These are phyloP conservation scores for Apoderus coryli DNA, from an alignment of 2,888 invertebrate genomes.

Conservation along the genomic window DNA sequence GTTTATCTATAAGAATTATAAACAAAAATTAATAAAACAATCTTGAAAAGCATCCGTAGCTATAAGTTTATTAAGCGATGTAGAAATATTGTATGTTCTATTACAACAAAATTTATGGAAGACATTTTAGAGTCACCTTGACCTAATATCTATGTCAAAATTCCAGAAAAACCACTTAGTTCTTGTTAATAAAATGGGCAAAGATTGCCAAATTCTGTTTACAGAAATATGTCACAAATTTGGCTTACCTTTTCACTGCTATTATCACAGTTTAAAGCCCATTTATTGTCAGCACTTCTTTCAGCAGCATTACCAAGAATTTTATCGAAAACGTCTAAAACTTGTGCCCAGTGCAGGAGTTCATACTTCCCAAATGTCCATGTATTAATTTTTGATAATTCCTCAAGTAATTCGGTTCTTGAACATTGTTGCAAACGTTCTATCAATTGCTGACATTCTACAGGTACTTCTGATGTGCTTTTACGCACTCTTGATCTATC, in stretches of 20 bases:
- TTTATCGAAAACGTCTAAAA: constrained; percentile 59
- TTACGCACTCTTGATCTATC: constrained; percentile 67
- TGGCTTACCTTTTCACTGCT: constrained; percentile 23
- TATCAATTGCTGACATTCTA: constrained; percentile 63
- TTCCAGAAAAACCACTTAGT: no score
- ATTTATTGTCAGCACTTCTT: constrained; percentile 43
- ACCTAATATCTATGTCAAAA: no score
- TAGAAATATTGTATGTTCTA: no score
- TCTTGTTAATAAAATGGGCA: no score
- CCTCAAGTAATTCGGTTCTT: constrained; percentile 47
- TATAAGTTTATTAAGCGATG: no score
- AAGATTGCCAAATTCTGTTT: no score
- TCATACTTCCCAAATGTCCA: constrained; percentile 84
- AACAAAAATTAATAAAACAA: no score
- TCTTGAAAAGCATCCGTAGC: no score
- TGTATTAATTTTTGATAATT: constrained; percentile 56
- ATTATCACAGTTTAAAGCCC: constrained; percentile 61
- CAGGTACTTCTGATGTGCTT: constrained; percentile 68
- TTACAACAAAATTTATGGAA: no score
- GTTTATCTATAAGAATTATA: no score
- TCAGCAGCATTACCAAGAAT: constrained; percentile 62
- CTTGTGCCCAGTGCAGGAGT: constrained; percentile 74
- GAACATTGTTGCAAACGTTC: constrained; percentile 54
- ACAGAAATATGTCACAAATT: no score
- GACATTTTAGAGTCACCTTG: no score